Conservation (phyloP, 2,888 invertebrate species). For the Eurytoma adleriae region DNA sequence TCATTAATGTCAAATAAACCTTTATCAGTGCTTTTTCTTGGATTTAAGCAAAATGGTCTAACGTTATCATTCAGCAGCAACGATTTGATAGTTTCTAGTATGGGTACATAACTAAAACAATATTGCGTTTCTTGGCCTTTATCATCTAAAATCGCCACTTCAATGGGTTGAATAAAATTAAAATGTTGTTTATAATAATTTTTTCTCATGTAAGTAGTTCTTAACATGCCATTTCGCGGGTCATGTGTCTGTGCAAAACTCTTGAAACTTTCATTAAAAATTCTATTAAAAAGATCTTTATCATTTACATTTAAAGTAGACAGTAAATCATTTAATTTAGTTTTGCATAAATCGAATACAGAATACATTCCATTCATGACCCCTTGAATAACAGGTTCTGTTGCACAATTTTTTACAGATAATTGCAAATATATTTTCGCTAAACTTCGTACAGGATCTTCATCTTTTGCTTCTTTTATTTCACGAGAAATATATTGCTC, state of each 20-base stretch:
- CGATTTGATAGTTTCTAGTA: slow-evolving; percentile 2
- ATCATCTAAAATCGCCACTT: slow-evolving; percentile 22
- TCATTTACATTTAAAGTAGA: slow-evolving; percentile 1
- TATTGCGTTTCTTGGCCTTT: neutral
- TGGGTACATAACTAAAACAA: slow-evolving; percentile 20
- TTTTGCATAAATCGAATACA: slow-evolving; percentile 9
- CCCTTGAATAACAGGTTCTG: slow-evolving; percentile 15
- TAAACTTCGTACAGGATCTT: neutral
- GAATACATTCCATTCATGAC: slow-evolving; percentile 4
- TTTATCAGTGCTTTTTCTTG: neutral
- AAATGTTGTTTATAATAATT: slow-evolving; percentile 10
- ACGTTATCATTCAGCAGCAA: neutral
- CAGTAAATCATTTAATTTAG: neutral
- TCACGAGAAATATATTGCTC: neutral
- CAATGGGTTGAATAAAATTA: slow-evolving; percentile 29
- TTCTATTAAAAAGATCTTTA: neutral
- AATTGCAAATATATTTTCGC: neutral
- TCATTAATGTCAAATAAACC: slow-evolving; percentile 13
- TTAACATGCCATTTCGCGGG: neutral
- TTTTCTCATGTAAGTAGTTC: slow-evolving; percentile 11
- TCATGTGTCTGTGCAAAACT: neutral
- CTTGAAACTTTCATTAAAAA: slow-evolving; percentile 14
- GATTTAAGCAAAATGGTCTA: neutral
- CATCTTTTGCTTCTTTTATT: neutral
- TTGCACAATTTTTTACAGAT: slow-evolving; percentile 19